These are phyloP conservation scores for Heterodera filipjevi DNA, from an alignment of 2,888 invertebrate genomes.

Conservation along the genomic window DNA sequence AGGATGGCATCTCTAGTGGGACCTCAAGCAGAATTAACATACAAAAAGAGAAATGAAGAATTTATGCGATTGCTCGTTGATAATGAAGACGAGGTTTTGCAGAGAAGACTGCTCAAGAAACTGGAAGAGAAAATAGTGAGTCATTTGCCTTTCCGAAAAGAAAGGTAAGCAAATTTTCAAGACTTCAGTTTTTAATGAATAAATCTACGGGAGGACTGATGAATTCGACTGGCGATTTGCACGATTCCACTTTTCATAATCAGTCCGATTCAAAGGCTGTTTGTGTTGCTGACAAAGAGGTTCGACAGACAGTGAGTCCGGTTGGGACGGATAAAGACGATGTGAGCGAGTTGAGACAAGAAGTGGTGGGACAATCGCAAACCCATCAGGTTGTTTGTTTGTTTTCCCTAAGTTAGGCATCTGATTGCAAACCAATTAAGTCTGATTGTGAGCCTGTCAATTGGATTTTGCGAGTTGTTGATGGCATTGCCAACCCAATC, in stretches of 20 bases:
- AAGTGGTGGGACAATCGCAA: not conserved
- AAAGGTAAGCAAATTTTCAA: not conserved
- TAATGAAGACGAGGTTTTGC: not conserved
- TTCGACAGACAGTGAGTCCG: not conserved
- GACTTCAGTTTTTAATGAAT: not conserved
- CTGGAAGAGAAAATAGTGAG: not conserved
- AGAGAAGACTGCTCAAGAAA: not conserved
- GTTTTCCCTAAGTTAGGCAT: not conserved
- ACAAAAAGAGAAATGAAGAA: not conserved
- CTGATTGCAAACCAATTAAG: too few relatives aligned
- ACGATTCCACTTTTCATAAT: not conserved
- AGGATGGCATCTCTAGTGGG: not conserved
- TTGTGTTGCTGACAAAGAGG: not conserved
- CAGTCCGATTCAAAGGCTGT: not conserved
- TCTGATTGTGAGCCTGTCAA: not conserved
- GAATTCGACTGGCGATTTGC: not conserved
- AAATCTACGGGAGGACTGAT: not conserved
- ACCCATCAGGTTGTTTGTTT: not conserved
- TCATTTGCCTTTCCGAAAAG: not conserved
- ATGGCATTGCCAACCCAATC: not conserved
- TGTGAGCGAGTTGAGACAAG: not conserved
- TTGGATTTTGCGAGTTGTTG: not conserved
- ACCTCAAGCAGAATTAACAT: not conserved
- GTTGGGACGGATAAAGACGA: not conserved
- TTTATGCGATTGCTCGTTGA: not conserved